These are phyloP conservation scores for Chaetodon trifascialis DNA, from an alignment of 2,113 vertebrate species.

Conservation along the genomic window DNA sequence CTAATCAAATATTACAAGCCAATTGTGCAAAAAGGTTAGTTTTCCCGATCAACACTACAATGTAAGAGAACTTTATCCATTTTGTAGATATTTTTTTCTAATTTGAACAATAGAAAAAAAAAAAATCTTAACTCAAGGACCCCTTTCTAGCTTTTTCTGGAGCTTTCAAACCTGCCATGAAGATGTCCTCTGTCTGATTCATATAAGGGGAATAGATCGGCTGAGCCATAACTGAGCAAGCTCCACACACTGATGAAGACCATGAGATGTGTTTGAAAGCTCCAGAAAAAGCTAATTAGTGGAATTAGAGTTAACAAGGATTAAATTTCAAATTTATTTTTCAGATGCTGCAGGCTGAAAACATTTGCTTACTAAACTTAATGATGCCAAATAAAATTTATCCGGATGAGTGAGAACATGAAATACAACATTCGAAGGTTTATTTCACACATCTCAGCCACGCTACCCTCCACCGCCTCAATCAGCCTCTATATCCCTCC, in stretches of 20 bases:
- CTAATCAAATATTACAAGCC: no score
- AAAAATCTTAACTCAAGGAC: no score
- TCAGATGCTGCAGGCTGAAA: not conserved
- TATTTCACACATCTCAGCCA: conserved; percentile 3
- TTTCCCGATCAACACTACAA: no score
- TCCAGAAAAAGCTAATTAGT: not conserved
- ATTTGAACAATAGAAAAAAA: not conserved
- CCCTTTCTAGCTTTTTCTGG: not conserved
- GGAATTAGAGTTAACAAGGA: not conserved
- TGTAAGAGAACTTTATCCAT: not conserved
- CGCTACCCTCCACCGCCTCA: not conserved
- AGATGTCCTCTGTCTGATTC: not conserved
- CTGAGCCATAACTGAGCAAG: not conserved
- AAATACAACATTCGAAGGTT: not conserved
- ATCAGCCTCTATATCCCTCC: conserved; percentile 5
- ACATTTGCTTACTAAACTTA: not conserved
- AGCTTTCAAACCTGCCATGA: not conserved
- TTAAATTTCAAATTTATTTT: not conserved
- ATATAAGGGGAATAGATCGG: no score
- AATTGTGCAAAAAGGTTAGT: no score
- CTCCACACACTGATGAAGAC: not conserved
- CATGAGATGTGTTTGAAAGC: not conserved
- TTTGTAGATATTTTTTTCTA: not conserved
- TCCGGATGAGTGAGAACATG: not conserved
- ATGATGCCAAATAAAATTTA: not conserved